Percentiles rank a stretch among this genome's conserved stretches.
phyloP scores from a whole-genome alignment of 1,140 invertebrate species.

The Ruditapes philippinarum region DNA sequence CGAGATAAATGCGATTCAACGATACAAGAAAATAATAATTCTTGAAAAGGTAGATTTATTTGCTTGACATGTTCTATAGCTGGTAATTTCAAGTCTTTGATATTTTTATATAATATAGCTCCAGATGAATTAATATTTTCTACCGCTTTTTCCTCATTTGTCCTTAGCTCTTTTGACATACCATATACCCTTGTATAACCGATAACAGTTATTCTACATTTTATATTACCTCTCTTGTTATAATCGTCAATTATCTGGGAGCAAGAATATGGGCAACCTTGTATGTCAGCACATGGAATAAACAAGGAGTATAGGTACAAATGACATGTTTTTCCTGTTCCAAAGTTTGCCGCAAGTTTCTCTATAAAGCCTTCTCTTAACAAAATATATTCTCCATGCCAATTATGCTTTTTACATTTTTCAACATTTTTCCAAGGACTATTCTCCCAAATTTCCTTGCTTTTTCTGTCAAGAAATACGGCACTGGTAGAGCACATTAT shows the following conservation, averaged over 20 bases:
- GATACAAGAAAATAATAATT: background rate
- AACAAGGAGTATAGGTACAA: background rate
- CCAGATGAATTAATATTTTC: background rate
- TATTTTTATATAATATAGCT: background rate
- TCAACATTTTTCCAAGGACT: background rate
- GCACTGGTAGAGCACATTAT: background rate
- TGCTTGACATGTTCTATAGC: background rate
- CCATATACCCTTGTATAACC: background rate
- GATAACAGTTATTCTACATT: background rate
- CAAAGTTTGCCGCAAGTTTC: background rate
- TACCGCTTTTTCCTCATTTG: background rate
- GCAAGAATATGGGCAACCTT: background rate
- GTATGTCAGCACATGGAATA: background rate
- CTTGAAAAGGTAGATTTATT: background rate
- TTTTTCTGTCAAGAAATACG: background rate
- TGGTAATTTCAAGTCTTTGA: background rate
- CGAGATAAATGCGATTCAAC: background rate
- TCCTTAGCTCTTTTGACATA: background rate
- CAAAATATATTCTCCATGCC: constrained; percentile 4
- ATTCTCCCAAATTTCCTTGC: background rate
- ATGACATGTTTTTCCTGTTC: background rate
- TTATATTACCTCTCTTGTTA: background rate
- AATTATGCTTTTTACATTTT: background rate
- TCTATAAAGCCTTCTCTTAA: background rate
- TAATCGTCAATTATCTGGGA: background rate